Evolutionary conservation across 2,113 vertebrate species (phyloP), one percentile per base, ranked within the genome.

Genomic region (Sturnira hondurensis): DNA sequence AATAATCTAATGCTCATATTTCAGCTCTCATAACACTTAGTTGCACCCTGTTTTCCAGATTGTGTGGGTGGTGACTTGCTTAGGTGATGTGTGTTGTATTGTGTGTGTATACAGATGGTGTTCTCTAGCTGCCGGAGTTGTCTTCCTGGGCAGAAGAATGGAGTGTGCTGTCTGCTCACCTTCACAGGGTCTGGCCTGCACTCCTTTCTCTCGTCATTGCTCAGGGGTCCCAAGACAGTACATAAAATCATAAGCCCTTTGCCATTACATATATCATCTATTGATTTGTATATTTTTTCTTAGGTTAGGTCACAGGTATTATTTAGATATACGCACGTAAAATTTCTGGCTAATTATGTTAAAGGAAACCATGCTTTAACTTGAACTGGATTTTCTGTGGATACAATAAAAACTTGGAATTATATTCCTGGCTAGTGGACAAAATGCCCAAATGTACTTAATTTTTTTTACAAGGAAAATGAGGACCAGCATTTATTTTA

Each of bases 341-440:
- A 80, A 58, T 87, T 96, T 90, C 58, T 70, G 73, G 73, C 28
- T 78, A 84, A 96, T 94, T 77, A 47, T 43, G 14, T 84, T 93
- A 20, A n/a, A 95, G n/a, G 26, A 85, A 96, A 97, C 65, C 61
- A 61, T 67, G 15, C 33, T 89, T 24, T 47, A 91, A 86, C 95
- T 96, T 94, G 80, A 93, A 95, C 91, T 80, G 68, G 26, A 71
- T 96, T 95, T 97, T 84, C 81, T n/a, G 73, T 92, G 87, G 90
- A 58, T 52, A 83, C 58, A 78, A 16, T 58, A 54, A 84, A 65
- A 80, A 83, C 68, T 76, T 77, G 58, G 88, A 96, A 68, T 96
- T 47, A 76, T 77, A 77, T 56, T 81, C 38, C 68, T 47, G 20
- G 73, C n/a, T 16, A 56, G 14, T 38, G 61, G 80, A 33, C 28